Conservation (phyloP, 23 tunicate genomes). For the Phallusia fumigata region DNA sequence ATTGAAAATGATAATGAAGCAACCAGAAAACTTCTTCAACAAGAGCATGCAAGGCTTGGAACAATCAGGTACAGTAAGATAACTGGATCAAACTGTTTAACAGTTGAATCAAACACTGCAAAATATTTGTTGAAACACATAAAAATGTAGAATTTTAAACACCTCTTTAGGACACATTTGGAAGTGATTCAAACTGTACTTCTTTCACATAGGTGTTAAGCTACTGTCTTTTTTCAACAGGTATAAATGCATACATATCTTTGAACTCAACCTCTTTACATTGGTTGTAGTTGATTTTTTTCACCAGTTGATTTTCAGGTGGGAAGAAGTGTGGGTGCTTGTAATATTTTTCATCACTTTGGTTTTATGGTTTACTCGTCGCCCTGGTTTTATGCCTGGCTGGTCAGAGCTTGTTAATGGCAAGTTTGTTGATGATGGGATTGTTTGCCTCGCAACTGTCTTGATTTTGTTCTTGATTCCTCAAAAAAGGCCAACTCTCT, state of each 20-base stretch:
- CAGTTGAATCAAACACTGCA: too few relatives aligned
- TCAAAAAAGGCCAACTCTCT: slow-evolving; percentile 12
- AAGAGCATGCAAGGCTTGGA: neutral
- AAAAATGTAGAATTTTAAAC: too few relatives aligned
- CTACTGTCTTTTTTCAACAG: too few relatives aligned
- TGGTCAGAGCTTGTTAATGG: slow-evolving; percentile 8
- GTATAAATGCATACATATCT: too few relatives aligned
- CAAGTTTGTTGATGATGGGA: slow-evolving; percentile 33
- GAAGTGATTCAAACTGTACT: too few relatives aligned
- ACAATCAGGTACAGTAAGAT: neutral
- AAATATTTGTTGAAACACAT: too few relatives aligned
- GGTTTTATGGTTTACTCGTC: slow-evolving; percentile 35
- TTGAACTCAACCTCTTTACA: too few relatives aligned
- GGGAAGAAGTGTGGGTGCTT: slow-evolving; percentile 33
- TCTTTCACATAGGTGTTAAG: too few relatives aligned
- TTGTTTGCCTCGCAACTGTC: slow-evolving; percentile 13
- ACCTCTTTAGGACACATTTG: too few relatives aligned
- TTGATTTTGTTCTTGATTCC: slow-evolving; percentile 24
- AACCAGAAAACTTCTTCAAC: neutral
- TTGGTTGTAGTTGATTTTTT: too few relatives aligned
- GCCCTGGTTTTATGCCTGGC: slow-evolving; percentile 29
- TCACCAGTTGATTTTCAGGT: neutral
- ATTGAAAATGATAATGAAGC: neutral
- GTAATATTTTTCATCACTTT: slow-evolving; percentile 2
- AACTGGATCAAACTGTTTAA: too few relatives aligned